These are phyloP conservation scores for Thaumatotibia leucotreta DNA, from an alignment of 1,140 invertebrate genomes.

Conservation along the genomic window DNA sequence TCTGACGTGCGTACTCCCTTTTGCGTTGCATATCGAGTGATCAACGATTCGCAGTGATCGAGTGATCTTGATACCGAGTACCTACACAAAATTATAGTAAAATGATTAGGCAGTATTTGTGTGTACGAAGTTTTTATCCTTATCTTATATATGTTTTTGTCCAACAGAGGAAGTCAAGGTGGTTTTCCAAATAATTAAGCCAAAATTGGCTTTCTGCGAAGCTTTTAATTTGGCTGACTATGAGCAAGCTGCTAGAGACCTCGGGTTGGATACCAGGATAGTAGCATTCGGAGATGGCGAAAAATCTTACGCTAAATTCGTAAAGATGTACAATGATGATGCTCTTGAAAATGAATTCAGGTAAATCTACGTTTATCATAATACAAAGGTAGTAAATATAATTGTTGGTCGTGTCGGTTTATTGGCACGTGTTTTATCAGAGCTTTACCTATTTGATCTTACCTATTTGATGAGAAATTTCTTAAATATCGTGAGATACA, in stretches of 20 bases:
- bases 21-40: no score
- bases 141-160: background rate
- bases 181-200: slow-evolving; percentile 18
- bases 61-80: no score
- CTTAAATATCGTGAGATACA: no score
- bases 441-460: no score
- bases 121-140: no score
- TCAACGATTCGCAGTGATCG: no score
- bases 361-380: slow-evolving; percentile 10
- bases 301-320: slow-evolving; percentile 15
- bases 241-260: slow-evolving; percentile 9
- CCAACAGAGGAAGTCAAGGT: slow-evolving; percentile 26
- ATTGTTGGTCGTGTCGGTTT: no score
- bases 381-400: background rate
- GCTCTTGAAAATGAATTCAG: slow-evolving; percentile 18
- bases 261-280: slow-evolving; percentile 12
- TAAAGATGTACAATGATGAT: slow-evolving; percentile 16
- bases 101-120: no score
- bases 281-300: slow-evolving; percentile 24
- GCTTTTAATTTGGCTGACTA: slow-evolving; percentile 15
- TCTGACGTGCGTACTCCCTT: no score
- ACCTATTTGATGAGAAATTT: no score
- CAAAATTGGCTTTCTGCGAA: slow-evolving; percentile 33
- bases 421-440: no score
- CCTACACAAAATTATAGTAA: no score